Base-by-base conservation (phyloP, 2,113 vertebrate genomes). In the Myiagra hebetior region DNA sequence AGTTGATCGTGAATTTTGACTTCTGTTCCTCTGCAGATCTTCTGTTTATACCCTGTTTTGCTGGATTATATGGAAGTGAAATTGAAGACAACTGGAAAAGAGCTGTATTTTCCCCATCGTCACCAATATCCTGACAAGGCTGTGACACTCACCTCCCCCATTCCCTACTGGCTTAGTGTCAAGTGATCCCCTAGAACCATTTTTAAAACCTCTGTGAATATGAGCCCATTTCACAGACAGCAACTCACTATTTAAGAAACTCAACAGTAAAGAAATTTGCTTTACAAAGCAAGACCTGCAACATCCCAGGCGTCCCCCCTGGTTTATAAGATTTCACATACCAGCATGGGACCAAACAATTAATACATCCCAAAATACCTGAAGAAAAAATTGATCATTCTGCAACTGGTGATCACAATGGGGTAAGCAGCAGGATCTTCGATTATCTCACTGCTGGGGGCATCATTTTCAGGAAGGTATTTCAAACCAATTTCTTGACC, bases 401-500 rank as follows among this genome's bases (percentile, higher is more conserved):
- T 31, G 17, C 76, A 78, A 93, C 56, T 57, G 76, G 68, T 62
- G 83, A 91, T 86, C 80, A 91, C 80, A 75, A 87, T 7, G 75
- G 77, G 65, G 76, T 42, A 76, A 88, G 49, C 93, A 86, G 93
- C 83, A 85, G 83, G 86, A 60, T 78, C 84, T 81, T 86, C 24
- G 39, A 86, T 84, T 89, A 96, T 60, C 73, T 86, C 69, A 15
- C 93, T 94, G 87, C 91, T 92, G 80, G 80, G 42, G 69, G 44
- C 55, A 79, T 68, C 33, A 41, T 93, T 94, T 96, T 91, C 92
- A 72, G 53, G 49, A 90, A 92, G 60, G 60, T 75, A 92, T 93
- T 93, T 93, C 92, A 91, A 96, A 92, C 73, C 95, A 64, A 87
- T 95, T 96, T 91, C 93, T 91, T 93, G 79, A 96, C 79, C 85